Percentiles rank a stretch among this genome's conserved stretches.
Conservation (phyloP, 2,797 vertebrate genomes). For the Sebastes hubbsi region DNA sequence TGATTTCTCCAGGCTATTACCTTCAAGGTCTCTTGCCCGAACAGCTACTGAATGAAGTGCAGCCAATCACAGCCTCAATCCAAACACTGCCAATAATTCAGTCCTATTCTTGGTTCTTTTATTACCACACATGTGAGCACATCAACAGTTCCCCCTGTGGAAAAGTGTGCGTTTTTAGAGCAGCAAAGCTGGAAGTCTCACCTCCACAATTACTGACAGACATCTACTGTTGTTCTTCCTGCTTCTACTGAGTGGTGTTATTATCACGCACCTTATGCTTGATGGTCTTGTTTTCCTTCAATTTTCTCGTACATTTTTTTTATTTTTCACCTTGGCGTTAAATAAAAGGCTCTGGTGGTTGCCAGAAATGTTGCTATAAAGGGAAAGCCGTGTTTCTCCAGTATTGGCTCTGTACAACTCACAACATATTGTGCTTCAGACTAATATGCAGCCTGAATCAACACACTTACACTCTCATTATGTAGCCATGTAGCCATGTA, state of each 20-base stretch:
- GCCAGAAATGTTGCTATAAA: neutral
- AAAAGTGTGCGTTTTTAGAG: slow-evolving; percentile 27
- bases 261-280: slow-evolving; percentile 15
- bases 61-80: slow-evolving; percentile 35
- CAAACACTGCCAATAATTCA: slow-evolving; percentile 13
- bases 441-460: neutral
- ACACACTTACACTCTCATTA: neutral
- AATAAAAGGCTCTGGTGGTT: neutral
- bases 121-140: slow-evolving; percentile 8
- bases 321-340: neutral
- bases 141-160: slow-evolving; percentile 13
- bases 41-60: slow-evolving; percentile 22
- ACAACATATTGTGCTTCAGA: neutral
- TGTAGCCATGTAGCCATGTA: neutral
- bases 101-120: slow-evolving; percentile 8
- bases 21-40: slow-evolving; percentile 22
- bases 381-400: neutral
- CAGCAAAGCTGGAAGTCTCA: slow-evolving; percentile 38
- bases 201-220: slow-evolving; percentile 43
- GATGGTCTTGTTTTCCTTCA: slow-evolving; percentile 5
- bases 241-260: slow-evolving; percentile 2
- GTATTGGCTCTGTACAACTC: neutral
- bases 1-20: slow-evolving; percentile 18
- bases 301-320: neutral
- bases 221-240: slow-evolving; percentile 18